Conservation (phyloP, 2,888 invertebrate species). For the Stenurella melanura region DNA sequence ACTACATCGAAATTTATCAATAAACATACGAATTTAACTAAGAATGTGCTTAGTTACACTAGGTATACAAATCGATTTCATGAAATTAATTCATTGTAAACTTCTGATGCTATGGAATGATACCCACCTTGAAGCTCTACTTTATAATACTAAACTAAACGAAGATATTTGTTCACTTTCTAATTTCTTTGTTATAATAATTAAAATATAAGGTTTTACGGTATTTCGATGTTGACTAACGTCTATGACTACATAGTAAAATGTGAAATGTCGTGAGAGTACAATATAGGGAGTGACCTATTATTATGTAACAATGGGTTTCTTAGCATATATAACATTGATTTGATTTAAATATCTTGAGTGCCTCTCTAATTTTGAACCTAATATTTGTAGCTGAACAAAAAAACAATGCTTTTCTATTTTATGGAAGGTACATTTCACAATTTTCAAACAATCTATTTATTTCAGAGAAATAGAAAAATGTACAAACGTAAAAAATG, state of each 20-base stretch:
- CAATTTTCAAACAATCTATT: no score
- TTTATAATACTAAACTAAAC: not conserved
- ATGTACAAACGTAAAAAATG: no score
- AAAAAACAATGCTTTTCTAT: no score
- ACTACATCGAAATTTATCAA: no score
- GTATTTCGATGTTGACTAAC: constrained; percentile 12
- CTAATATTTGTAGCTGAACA: no score
- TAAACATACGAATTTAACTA: no score
- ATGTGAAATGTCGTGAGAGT: constrained; percentile 34
- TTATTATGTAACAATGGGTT: constrained; percentile 17
- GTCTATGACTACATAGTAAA: constrained; percentile 2
- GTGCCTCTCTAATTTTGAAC: not conserved
- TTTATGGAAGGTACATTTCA: no score
- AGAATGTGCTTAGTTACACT: no score
- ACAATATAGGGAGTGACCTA: constrained; percentile 33
- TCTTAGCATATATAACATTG: not conserved
- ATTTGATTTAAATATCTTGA: not conserved
- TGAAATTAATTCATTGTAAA: not conserved
- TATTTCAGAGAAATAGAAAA: no score
- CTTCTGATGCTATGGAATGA: not conserved
- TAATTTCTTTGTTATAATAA: constrained; percentile 33
- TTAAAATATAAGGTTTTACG: constrained; percentile 14
- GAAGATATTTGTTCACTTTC: constrained; percentile 21
- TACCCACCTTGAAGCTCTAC: not conserved
- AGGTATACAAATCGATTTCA: no score